Evolutionary conservation across 2,797 vertebrate species (phyloP), one percentile per base, ranked within the genome.

Genomic region (Muscicapa striata): DNA sequence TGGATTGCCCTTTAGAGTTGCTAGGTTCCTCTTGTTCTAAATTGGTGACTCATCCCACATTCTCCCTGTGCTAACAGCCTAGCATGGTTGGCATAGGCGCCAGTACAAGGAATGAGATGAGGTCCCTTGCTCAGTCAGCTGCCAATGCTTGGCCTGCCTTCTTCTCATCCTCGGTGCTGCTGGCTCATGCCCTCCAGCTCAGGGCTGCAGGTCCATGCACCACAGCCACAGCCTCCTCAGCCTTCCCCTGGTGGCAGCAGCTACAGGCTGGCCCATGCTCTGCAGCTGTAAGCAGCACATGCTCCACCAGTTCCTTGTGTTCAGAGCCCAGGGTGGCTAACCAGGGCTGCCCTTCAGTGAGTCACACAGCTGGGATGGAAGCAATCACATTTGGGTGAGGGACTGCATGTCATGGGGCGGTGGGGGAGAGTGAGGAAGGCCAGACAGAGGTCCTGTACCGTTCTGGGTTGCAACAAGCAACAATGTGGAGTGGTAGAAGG

Each of bases 11-110:
- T 96, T 96, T 90, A 88, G 79, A 85, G 93, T 86, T 63, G 46
- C 72, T 94, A 91, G 85, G 93, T 93, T 89, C 91, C 93, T 62
- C 87, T 85, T 94, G 91, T 94, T 94, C 82, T 94, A 54, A 92
- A 69, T 88, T 48, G 83, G 90, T 94, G 94, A 95, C 90, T 94
- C 90, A 94, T 55, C 66, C 77, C 0, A 1, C 79, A 79, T 94
- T 94, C 87, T 41, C 79, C 21, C 51, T 52, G 58, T 0, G 34
- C 91, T 92, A 89, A 75, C 69, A 81, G 86, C 76, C 69, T 43
- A 43, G 76, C 83, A 66, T 7, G 69, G 62, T 19, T 96, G 96
- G 92, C 92, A 84, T 54, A 21, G 48, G 40, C 51, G 63, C 46
- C 55, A 12, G 83, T 14, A 14, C 21, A 62, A 64, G 84, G 84